phyloP scores from a whole-genome alignment of 1,140 invertebrate species.

The Lycorma delicatula region DNA sequence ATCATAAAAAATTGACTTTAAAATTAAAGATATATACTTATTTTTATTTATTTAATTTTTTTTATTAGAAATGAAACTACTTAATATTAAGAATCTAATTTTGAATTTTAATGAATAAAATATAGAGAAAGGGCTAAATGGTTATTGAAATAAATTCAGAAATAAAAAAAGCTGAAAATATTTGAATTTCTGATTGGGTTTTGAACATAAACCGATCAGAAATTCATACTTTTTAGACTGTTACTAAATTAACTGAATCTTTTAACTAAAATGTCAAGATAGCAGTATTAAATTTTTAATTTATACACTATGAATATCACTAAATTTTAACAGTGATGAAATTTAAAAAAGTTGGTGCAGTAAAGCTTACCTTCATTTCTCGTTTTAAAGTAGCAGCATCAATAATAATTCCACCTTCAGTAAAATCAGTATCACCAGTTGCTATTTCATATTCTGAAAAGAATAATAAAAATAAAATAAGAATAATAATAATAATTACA shows the following conservation, averaged over 20 bases:
- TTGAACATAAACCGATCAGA: not conserved
- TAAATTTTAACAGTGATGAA: not conserved
- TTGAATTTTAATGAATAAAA: too few species aligned
- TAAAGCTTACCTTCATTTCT: constrained; percentile 18
- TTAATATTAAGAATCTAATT: too few species aligned
- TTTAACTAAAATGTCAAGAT: not conserved
- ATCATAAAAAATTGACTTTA: too few species aligned
- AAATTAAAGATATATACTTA: too few species aligned
- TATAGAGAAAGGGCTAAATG: too few species aligned
- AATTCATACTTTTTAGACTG: not conserved
- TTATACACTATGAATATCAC: not conserved
- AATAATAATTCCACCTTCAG: constrained; percentile 14
- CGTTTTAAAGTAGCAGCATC: constrained; percentile 20
- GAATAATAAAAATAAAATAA: not conserved
- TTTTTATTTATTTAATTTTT: too few species aligned
- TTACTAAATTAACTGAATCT: not conserved
- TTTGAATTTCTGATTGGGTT: too few species aligned
- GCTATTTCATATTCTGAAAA: constrained; percentile 16
- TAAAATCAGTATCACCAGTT: constrained; percentile 4
- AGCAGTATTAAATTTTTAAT: not conserved
- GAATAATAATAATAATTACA: too few species aligned
- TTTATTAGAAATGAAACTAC: too few species aligned
- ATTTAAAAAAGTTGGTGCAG: not conserved
- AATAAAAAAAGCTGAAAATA: too few species aligned
- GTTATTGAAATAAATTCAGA: too few species aligned